Conservation (phyloP, 2,888 invertebrate species). For the Scaptomyza polygonia region DNA sequence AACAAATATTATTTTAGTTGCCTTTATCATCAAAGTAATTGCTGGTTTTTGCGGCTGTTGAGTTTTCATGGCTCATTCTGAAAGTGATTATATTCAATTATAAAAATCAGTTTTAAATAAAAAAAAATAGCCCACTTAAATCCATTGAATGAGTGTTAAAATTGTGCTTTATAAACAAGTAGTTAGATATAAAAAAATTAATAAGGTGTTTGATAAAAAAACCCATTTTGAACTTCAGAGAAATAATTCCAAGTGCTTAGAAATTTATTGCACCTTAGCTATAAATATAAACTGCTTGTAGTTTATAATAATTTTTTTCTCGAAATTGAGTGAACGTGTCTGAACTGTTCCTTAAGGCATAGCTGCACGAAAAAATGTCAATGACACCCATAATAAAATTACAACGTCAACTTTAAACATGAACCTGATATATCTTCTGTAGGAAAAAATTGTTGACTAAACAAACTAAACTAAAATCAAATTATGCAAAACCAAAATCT, state of each 20-base stretch:
- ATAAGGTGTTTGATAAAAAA: neutral
- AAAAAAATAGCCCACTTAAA: neutral
- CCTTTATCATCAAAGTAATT: slow-evolving; percentile 30
- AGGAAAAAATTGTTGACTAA: neutral
- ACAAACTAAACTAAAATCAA: slow-evolving; percentile 24
- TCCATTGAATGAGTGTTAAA: slow-evolving; percentile 4
- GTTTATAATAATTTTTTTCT: neutral
- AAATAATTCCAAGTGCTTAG: neutral
- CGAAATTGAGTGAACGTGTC: neutral
- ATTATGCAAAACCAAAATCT: neutral
- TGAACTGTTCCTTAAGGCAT: neutral
- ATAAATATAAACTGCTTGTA: too few relatives aligned
- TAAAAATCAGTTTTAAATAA: slow-evolving; percentile 1
- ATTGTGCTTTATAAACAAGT: slow-evolving; percentile 11
- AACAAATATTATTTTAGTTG: neutral
- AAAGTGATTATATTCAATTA: slow-evolving; percentile 36
- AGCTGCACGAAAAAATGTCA: neutral
- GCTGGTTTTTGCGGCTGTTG: slow-evolving; percentile 13
- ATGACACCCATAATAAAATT: slow-evolving; percentile 2
- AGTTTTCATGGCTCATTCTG: slow-evolving; percentile 7
- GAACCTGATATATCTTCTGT: neutral
- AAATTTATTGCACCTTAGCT: too few relatives aligned
- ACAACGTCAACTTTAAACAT: neutral
- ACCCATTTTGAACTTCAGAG: neutral
- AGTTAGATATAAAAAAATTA: slow-evolving; percentile 1